phyloP scores from a whole-genome alignment of 2,113 vertebrate species.

The Onychorhynchus coronatus region DNA sequence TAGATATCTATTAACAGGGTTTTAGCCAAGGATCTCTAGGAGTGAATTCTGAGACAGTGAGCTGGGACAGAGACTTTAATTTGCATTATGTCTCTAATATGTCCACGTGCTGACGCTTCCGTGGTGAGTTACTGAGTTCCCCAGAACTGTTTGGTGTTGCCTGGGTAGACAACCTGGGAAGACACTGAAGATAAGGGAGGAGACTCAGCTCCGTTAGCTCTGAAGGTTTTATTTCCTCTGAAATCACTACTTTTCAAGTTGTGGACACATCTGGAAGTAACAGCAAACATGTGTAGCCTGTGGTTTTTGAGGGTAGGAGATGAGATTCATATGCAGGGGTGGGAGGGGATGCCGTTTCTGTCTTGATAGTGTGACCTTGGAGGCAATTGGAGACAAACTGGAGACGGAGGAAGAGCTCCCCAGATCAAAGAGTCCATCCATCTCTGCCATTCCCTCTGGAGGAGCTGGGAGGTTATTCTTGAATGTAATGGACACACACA shows the following conservation, averaged over 20 bases:
- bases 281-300: constrained; percentile 50
- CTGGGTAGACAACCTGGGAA: not conserved
- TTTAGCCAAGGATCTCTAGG: constrained; percentile 32
- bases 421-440: constrained; percentile 29
- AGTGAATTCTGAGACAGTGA: not conserved
- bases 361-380: constrained; percentile 18
- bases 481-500: not conserved
- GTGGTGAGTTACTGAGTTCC: not conserved
- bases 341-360: not conserved
- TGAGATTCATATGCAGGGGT: constrained; percentile 12
- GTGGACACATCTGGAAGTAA: constrained; percentile 64
- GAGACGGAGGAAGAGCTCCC: constrained; percentile 1
- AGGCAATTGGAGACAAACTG: not conserved
- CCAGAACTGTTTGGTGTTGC: not conserved
- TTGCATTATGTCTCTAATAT: not conserved
- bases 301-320: not conserved
- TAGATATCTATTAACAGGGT: not conserved
- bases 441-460: not conserved
- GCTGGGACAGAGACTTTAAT: not conserved
- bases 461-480: not conserved
- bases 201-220: not conserved
- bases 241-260: constrained; percentile 51
- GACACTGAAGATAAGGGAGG: not conserved
- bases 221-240: not conserved
- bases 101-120: rapidly evolving